Conservation (phyloP, 2,113 vertebrate species). For the Neodon shergylaensis region DNA sequence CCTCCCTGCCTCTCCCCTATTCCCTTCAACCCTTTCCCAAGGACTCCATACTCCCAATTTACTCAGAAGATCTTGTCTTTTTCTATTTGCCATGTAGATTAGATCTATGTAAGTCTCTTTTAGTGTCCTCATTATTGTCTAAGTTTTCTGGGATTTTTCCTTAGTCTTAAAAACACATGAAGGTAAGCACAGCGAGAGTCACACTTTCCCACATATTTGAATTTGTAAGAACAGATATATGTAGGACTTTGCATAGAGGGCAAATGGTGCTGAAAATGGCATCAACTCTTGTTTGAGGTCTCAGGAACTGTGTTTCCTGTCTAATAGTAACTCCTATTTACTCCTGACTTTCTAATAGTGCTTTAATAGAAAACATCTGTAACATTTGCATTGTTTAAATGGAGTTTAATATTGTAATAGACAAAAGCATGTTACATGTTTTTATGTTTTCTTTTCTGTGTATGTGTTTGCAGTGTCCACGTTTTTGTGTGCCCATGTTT, state of each 20-base stretch:
- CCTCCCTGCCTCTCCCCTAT: too few species aligned
- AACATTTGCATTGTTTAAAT: conserved; percentile 45
- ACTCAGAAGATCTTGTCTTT: too few species aligned
- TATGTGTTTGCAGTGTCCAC: not conserved
- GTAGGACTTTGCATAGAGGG: not conserved
- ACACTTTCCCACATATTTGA: not conserved
- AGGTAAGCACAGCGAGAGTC: not conserved
- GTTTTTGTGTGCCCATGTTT: not conserved
- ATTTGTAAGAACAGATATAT: not conserved
- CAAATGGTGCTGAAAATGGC: not conserved
- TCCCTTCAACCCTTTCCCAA: too few species aligned
- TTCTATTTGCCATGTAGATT: too few species aligned
- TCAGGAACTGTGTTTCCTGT: not conserved
- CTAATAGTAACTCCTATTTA: not conserved
- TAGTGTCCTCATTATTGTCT: too few species aligned
- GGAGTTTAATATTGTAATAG: not conserved
- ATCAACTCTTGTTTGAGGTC: not conserved
- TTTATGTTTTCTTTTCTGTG: not conserved
- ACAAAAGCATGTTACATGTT: not conserved
- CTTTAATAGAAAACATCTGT: not conserved
- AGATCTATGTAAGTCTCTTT: too few species aligned
- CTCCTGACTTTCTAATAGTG: not conserved
- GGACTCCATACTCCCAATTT: too few species aligned
- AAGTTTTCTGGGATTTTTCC: not conserved
- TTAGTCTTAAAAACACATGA: not conserved